Conservation (phyloP, 2,888 invertebrate genomes). For the Synanthedon andrenaeformis region DNA sequence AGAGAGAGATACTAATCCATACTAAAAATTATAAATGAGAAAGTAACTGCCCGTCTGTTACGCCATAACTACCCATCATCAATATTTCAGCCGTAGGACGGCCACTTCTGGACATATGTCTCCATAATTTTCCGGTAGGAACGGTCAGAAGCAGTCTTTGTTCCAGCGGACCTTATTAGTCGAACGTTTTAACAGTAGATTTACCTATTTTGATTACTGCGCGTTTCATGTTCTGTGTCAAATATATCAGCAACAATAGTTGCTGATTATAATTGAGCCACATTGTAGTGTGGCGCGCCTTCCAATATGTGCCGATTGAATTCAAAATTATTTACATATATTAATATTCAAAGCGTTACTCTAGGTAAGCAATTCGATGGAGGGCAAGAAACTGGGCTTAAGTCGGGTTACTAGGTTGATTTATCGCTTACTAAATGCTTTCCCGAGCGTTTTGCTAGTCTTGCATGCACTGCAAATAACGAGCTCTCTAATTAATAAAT, state of each 20-base stretch:
- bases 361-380: not conserved
- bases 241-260: constrained; percentile 22
- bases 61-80: too few species aligned
- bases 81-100: too few species aligned
- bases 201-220: not conserved
- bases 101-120: too few species aligned
- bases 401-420: not conserved
- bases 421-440: not conserved
- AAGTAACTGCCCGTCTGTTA: too few species aligned
- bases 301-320: constrained; percentile 28
- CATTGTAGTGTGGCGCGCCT: constrained; percentile 28
- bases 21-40: too few species aligned
- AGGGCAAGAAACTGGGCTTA: not conserved
- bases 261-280: constrained; percentile 41
- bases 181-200: too few species aligned
- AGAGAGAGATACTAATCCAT: too few species aligned
- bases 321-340: constrained; percentile 44
- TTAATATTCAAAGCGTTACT: constrained; percentile 37
- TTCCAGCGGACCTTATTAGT: too few species aligned
- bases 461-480: not conserved
- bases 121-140: too few species aligned
- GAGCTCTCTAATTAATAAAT: too few species aligned
- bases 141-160: too few species aligned
- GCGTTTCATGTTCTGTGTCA: constrained; percentile 2
- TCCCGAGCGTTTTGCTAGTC: not conserved